Conservation (phyloP, 2,888 invertebrate genomes). For the Diarsia mendica region DNA sequence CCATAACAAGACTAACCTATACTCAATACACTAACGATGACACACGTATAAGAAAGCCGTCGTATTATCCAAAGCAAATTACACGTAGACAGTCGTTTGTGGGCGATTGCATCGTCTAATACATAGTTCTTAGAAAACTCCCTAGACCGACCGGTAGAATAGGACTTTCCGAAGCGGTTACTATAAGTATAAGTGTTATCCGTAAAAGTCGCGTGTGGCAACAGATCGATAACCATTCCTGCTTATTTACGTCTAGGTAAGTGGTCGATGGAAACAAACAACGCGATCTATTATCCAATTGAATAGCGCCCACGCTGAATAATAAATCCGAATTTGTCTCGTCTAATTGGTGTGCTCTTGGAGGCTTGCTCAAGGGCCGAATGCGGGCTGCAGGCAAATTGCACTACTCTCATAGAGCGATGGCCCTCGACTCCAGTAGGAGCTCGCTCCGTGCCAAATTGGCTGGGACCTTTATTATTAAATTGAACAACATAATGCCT, state of each 20-base stretch:
- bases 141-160: conserved; percentile 28
- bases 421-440: conserved; percentile 73
- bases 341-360: conserved; percentile 85
- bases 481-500: conserved; percentile 79
- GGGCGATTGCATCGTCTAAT: conserved; percentile 55
- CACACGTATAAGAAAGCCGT: conserved; percentile 60
- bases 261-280: conserved; percentile 69
- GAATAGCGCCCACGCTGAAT: conserved; percentile 79
- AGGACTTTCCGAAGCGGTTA: conserved; percentile 38
- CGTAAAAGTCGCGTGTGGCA: conserved; percentile 55
- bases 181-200: conserved; percentile 32
- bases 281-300: conserved; percentile 78
- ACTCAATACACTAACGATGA: conserved; percentile 56
- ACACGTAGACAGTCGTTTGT: conserved; percentile 49
- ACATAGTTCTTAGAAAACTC: conserved; percentile 48
- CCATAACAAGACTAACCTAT: conserved; percentile 54
- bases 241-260: conserved; percentile 67
- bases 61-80: conserved; percentile 67
- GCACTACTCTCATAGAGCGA: conserved; percentile 78
- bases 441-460: conserved; percentile 79
- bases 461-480: conserved; percentile 81
- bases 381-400: conserved; percentile 81
- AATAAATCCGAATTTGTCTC: conserved; percentile 84
- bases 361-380: conserved; percentile 71
- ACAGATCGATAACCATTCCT: conserved; percentile 67